Evolutionary conservation across 2,113 vertebrate species (phyloP).

Genomic region (Indicator maculatus): DNA sequence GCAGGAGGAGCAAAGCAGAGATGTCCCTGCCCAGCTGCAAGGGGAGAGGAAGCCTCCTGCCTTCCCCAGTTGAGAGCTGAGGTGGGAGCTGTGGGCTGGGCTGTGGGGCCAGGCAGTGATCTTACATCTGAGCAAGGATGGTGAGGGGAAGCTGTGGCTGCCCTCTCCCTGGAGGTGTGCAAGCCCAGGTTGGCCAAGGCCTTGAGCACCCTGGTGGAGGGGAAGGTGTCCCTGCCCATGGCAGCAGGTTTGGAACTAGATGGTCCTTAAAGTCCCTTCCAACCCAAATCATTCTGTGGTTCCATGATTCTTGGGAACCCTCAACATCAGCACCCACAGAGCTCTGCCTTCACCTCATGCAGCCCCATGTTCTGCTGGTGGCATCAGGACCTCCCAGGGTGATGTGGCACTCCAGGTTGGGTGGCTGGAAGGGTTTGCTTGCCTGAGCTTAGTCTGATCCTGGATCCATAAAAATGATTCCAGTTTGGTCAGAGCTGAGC

Average conservation of each 20-base stretch:
- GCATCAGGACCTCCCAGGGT: rapidly evolving
- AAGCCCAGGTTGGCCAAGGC: too few species aligned
- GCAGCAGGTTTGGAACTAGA: too few species aligned
- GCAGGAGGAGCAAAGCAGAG: neutral
- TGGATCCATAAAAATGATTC: neutral
- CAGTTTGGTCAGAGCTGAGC: neutral
- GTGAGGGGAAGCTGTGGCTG: too few species aligned
- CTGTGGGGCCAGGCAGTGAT: rapidly evolving
- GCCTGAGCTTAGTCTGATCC: neutral
- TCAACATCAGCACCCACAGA: too few species aligned
- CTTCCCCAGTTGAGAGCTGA: rapidly evolving
- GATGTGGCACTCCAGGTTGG: neutral
- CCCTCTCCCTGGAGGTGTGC: too few species aligned
- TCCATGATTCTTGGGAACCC: too few species aligned
- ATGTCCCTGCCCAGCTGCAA: rapidly evolving
- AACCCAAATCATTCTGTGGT: too few species aligned
- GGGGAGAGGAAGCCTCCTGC: neutral
- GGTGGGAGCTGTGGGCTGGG: neutral
- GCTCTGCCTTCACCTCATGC: neutral
- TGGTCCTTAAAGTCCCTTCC: too few species aligned
- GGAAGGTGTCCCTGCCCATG: too few species aligned
- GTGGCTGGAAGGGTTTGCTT: neutral
- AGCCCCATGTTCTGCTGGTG: neutral
- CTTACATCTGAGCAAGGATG: rapidly evolving
- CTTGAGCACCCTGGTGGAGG: too few species aligned